Evolutionary conservation across 2,797 vertebrate species (phyloP), one percentile per base, ranked within the genome.

Genomic region (Chaenodraco wilsoni): DNA sequence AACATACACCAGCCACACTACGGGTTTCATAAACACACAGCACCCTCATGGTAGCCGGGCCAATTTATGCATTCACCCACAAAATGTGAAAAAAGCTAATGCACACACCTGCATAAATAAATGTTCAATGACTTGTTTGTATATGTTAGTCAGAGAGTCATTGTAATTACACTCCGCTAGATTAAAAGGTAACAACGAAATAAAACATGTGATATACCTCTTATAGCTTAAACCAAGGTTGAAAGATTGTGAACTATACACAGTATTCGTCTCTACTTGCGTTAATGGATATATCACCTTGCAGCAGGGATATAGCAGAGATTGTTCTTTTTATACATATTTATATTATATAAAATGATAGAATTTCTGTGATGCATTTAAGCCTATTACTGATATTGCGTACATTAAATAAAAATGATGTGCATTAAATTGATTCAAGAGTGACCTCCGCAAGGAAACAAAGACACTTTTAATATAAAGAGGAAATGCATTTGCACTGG

Each of bases 1-100:
- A 94, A 92, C 86, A 92, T 58, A 37, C 61, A 74, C 17, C 65
- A 81, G 50, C 13, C 63, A 79, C 72, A 87, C 69, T 56, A 75
- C 66, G 56, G 63, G 81, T 84, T 90, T 84, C 60, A 87, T 87
- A 91, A 90, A 93, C 76, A 88, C 80, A 81, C 81, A 81, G 59
- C 69, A 75, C 55, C 76, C 68, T 85, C 62, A 65, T 82, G 70
- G 74, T 52, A 63, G 70, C 19, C 10, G 45, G 55, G 68, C 49
- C 52, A 74, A 60, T 49, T 59, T 45, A 76, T 78, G 71, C 65
- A 58, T 72, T 79, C 69, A 85, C 56, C 72, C 59, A 68, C 31
- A 76, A 37, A 80, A 78, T 68, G 50, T 46, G 45, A 46, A 87
- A 73, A 72, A 80, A 65, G 33, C 41, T 76, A 55, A 74, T 44